Evolutionary conservation across 2,888 invertebrate species (phyloP), one percentile per base, ranked within the genome.

Genomic region (Nebria brevicollis): DNA sequence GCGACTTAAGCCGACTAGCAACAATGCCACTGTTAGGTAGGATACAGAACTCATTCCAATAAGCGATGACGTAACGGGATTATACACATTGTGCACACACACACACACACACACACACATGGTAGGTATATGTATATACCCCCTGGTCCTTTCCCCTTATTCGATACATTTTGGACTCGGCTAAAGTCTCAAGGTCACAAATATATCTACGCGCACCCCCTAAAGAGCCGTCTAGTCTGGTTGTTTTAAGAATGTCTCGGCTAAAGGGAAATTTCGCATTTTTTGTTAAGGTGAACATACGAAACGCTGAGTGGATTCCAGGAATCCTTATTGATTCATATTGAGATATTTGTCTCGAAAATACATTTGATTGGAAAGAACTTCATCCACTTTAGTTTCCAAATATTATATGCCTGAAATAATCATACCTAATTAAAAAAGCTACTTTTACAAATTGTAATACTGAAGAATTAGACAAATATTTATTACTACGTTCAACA

Each of bases 1-100:
- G 26, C 25, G 68, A 68, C 15, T 15, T 68, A 25, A 25, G 68
- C 54, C 54, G 54, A 8, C 54, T 54, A 54, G 8, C 54, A 11
- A 6, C 54, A 54, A 54, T 54, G 54, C 7, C 54, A 13, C 54
- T 54, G 54, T 54, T 54, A 54, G 54, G 54, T 54, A 13, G 54
- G 7, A 54, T 13, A 43, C 54, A 6, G 6, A 8, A 25, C 70
- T 70, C 70, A 70, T 70, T 26, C 25, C 70, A 70, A 70, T 70
- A 20, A 70, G 70, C 70, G 70, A 70, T 70, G 70, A 70, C 70
- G 70, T 25, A 70, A 70, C 70, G 34, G 70, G 70, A 70, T 70
- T 70, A 70, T 26, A 20, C 70, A 34, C 70, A 54, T 2, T 8
- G 13, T 8, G 2, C 7, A 7, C 34, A 25, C 70, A 68, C 68